Percentiles rank a stretch among this genome's conserved stretches.
Evolutionary conservation across 2,888 invertebrate species (phyloP).

Genomic region (Cosmia trapezina): DNA sequence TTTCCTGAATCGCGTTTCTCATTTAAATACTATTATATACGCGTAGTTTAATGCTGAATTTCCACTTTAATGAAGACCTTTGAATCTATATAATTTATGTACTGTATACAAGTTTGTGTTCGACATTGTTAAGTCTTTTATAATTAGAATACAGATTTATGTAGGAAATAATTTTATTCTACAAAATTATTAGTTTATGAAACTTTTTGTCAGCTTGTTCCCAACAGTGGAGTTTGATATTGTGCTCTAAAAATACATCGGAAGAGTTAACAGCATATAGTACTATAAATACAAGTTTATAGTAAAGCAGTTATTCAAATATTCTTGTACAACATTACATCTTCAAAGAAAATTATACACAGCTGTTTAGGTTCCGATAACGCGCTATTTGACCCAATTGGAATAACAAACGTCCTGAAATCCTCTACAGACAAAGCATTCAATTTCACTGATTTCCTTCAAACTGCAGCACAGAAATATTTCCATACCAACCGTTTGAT

Average conservation of each 20-base stretch:
- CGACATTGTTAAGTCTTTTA: not conserved
- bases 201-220: not conserved
- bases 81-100: not conserved
- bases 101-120: not conserved
- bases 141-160: not conserved
- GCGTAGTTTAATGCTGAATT: conserved; percentile 1
- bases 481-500: conserved; percentile 59
- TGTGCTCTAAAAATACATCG: not conserved
- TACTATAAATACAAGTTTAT: not conserved
- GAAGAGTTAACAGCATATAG: no score
- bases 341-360: conserved; percentile 11
- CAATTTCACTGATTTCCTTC: conserved; percentile 47
- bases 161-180: not conserved
- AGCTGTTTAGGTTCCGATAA: conserved; percentile 24
- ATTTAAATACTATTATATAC: not conserved
- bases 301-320: not conserved
- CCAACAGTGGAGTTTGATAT: not conserved
- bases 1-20: not conserved
- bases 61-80: not conserved
- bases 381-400: conserved; percentile 36
- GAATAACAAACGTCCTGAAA: conserved; percentile 40
- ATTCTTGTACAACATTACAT: not conserved
- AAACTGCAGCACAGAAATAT: conserved; percentile 53
- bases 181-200: not conserved
- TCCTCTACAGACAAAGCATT: conserved; percentile 41